A percentile compares a stretch with the other conserved stretches of the same genome.
phyloP scores from a whole-genome alignment of 1,140 invertebrate species.

The Papilio glaucus region DNA sequence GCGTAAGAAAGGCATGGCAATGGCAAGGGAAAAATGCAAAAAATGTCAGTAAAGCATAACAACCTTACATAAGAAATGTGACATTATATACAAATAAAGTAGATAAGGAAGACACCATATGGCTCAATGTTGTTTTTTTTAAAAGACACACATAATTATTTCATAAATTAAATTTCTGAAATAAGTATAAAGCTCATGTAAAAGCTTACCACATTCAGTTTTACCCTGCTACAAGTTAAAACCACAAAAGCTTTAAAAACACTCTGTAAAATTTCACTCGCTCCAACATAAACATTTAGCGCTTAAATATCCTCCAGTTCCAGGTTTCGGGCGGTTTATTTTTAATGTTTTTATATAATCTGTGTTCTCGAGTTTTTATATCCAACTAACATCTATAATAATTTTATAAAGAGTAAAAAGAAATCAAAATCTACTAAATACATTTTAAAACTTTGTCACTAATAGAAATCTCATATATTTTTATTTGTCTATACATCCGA shows the following conservation, averaged over 20 bases:
- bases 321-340: background rate
- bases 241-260: background rate
- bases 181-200: background rate
- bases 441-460: no score
- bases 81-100: background rate
- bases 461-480: no score
- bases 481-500: no score
- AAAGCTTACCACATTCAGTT: background rate
- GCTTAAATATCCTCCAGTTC: background rate
- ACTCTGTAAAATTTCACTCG: background rate
- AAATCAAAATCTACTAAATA: no score
- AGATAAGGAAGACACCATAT: no score
- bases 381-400: no score
- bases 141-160: no score
- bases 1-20: no score
- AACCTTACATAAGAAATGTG: background rate
- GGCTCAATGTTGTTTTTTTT: background rate
- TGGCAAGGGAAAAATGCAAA: no score
- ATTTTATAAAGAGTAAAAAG: no score
- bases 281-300: background rate
- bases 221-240: background rate
- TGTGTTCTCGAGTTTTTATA: constrained; percentile 2
- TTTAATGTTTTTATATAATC: background rate
- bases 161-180: background rate
- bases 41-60: no score